These are phyloP conservation scores for Anseranas semipalmata DNA, from an alignment of 2,113 vertebrate genomes.

Conservation along the genomic window DNA sequence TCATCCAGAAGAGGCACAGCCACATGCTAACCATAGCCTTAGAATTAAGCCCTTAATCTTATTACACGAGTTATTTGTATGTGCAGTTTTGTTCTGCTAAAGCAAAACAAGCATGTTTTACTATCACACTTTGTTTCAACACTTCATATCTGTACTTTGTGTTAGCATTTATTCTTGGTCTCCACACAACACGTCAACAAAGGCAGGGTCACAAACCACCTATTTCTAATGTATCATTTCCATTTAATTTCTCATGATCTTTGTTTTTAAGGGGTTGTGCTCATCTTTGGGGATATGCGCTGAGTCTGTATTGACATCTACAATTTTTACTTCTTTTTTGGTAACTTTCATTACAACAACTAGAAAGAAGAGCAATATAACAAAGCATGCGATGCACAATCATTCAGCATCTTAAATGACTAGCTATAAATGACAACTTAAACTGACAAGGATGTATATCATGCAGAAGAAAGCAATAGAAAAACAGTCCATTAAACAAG, in stretches of 20 bases:
- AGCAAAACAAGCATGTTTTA: neutral
- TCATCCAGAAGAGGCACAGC: neutral
- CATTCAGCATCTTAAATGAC: accelerated
- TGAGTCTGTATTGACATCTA: neutral
- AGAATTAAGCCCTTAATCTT: neutral
- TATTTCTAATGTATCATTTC: neutral
- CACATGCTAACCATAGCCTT: neutral
- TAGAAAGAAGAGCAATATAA: neutral
- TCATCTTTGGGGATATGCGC: neutral
- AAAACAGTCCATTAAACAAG: neutral
- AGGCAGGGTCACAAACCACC: neutral
- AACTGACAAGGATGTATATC: neutral
- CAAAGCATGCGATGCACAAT: neutral
- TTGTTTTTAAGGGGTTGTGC: neutral
- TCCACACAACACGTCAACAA: neutral
- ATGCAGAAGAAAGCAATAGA: neutral
- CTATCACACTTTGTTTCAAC: neutral
- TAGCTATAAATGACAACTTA: neutral
- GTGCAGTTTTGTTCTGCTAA: neutral
- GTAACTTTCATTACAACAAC: neutral
- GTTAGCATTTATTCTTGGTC: neutral
- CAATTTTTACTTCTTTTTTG: neutral
- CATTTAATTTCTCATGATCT: neutral
- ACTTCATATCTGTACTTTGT: neutral
- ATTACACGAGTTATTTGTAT: neutral